phyloP scores from a whole-genome alignment of 2,113 vertebrate species.

The Python bivittatus region DNA sequence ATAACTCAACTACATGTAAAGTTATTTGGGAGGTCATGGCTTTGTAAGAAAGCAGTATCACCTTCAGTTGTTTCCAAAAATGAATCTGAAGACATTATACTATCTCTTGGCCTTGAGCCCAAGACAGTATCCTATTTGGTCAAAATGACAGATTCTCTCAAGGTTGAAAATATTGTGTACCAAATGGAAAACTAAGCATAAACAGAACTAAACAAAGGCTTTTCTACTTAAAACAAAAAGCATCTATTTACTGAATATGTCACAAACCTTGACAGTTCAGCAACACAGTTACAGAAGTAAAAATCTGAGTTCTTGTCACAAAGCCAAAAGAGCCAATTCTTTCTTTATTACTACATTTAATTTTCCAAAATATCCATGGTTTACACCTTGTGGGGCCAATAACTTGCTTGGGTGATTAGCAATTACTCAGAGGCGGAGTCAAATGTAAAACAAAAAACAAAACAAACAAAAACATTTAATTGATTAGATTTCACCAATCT shows the following conservation, averaged over 20 bases:
- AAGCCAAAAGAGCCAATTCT: neutral
- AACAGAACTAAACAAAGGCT: neutral
- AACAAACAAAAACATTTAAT: neutral
- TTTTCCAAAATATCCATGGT: neutral
- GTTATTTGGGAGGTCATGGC: neutral
- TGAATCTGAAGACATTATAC: neutral
- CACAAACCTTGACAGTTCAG: neutral
- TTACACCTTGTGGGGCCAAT: neutral
- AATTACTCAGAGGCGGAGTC: neutral
- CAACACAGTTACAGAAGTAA: neutral
- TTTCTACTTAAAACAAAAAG: neutral
- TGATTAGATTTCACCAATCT: neutral
- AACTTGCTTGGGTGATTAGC: neutral
- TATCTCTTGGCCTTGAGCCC: neutral
- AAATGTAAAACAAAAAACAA: neutral
- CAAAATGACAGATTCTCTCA: neutral
- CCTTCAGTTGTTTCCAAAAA: neutral
- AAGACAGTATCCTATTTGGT: neutral
- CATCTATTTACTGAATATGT: neutral
- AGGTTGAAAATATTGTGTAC: neutral
- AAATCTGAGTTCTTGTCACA: neutral
- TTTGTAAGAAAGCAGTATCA: neutral
- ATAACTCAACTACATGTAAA: neutral
- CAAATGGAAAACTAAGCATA: neutral
- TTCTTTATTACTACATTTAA: neutral